Conservation (phyloP, 35 echinoderm and acorn worm species). For the Strongylocentrotus purpuratus region DNA sequence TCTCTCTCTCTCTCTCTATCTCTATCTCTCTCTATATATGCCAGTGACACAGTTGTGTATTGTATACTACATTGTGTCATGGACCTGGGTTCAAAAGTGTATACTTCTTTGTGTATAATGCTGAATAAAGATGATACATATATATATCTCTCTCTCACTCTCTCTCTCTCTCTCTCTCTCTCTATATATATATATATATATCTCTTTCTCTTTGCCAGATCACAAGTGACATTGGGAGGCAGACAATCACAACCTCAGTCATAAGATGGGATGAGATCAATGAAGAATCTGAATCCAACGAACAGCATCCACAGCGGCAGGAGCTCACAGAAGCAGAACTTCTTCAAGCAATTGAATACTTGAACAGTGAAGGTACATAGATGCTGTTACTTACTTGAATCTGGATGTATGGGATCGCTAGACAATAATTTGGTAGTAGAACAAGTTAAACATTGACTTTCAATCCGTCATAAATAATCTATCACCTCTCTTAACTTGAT, state of each 20-base stretch:
- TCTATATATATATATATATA: background rate
- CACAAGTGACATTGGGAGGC: background rate
- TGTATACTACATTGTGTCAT: too few relatives aligned
- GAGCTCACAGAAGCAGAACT: conserved; percentile 55
- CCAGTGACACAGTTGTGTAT: too few relatives aligned
- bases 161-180: background rate
- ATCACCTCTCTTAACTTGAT: too few relatives aligned
- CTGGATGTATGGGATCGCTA: too few relatives aligned
- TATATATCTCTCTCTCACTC: too few relatives aligned
- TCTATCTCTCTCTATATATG: background rate
- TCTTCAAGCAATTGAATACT: conserved; percentile 36
- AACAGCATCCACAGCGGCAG: background rate
- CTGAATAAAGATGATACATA: too few relatives aligned
- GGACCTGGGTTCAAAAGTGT: too few relatives aligned
- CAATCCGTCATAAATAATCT: too few relatives aligned
- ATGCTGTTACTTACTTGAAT: too few relatives aligned
- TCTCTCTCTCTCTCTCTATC: background rate
- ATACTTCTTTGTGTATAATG: too few relatives aligned
- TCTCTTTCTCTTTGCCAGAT: background rate
- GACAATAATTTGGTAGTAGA: too few relatives aligned
- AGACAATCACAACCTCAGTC: background rate
- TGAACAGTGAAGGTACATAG: conserved; percentile 55
- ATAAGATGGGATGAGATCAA: conserved; percentile 11
- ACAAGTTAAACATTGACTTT: too few relatives aligned
- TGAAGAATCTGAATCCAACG: background rate